phyloP scores from a whole-genome alignment of 2,113 vertebrate species.

The Vidua macroura region DNA sequence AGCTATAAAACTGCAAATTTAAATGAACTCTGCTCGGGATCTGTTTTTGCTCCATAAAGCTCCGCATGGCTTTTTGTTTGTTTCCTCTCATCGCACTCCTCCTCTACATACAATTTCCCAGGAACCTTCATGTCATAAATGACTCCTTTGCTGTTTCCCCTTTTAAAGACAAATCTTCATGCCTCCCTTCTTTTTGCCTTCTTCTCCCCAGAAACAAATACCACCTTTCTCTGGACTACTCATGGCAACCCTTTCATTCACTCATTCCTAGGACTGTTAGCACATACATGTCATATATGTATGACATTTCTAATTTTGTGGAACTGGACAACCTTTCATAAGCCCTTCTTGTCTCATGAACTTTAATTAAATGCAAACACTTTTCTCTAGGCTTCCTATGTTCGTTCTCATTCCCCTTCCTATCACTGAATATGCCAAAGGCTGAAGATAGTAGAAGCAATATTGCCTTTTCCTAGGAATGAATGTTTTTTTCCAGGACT shows the following conservation, averaged over 20 bases:
- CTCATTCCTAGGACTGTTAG: background rate
- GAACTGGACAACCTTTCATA: background rate
- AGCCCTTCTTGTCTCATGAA: background rate
- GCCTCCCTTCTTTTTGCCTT: background rate
- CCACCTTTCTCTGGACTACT: background rate
- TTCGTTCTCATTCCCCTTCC: background rate
- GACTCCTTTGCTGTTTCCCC: background rate
- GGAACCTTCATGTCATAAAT: background rate
- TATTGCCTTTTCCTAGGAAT: background rate
- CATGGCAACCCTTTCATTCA: background rate
- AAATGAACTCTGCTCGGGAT: background rate
- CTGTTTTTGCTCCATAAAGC: background rate
- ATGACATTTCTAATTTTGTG: background rate
- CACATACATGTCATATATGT: background rate
- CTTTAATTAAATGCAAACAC: slow-evolving; percentile 9
- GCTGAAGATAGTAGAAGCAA: background rate
- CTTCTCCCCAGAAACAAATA: background rate
- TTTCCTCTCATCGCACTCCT: background rate
- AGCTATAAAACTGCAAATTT: slow-evolving; percentile 26
- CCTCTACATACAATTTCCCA: background rate
- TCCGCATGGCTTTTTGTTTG: background rate
- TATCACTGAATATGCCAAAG: background rate
- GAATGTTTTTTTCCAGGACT: background rate
- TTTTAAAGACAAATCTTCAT: background rate
- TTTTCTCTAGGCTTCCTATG: background rate